Evolutionary conservation across 2,888 invertebrate genomes (phyloP).

Genomic region (Lamellibrachia satsuma): DNA sequence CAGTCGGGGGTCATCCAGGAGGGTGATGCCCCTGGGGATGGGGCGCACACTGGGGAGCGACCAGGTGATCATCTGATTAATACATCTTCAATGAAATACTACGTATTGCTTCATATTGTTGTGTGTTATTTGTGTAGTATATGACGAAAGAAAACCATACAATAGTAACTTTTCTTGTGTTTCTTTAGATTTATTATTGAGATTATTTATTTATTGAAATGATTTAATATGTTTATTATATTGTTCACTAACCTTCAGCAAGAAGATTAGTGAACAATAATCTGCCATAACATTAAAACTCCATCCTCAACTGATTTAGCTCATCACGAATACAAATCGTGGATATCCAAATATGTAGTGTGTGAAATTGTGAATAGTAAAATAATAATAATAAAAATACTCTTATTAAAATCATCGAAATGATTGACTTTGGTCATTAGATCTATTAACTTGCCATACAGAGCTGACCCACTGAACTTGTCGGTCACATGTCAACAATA

Average conservation of each 20-base stretch:
- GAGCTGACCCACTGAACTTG: too few relatives aligned
- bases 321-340: too few relatives aligned
- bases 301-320: too few relatives aligned
- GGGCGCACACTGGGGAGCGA: neutral
- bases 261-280: neutral
- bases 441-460: too few relatives aligned
- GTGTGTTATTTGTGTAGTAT: neutral
- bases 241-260: neutral
- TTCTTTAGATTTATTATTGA: neutral
- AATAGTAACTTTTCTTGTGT: neutral
- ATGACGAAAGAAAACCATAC: neutral
- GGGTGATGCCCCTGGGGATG: neutral
- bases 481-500: too few relatives aligned
- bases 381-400: too few relatives aligned
- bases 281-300: too few relatives aligned
- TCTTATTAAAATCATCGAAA: too few relatives aligned
- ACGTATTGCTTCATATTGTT: neutral
- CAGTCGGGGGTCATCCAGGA: neutral
- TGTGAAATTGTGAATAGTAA: too few relatives aligned
- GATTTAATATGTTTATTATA: neutral
- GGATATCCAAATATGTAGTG: too few relatives aligned
- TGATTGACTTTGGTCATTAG: too few relatives aligned
- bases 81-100: neutral
- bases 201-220: neutral
- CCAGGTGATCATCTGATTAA: neutral